Evolutionary conservation across 2,797 vertebrate genomes (phyloP).

Genomic region (Craterocephalus amniculus): DNA sequence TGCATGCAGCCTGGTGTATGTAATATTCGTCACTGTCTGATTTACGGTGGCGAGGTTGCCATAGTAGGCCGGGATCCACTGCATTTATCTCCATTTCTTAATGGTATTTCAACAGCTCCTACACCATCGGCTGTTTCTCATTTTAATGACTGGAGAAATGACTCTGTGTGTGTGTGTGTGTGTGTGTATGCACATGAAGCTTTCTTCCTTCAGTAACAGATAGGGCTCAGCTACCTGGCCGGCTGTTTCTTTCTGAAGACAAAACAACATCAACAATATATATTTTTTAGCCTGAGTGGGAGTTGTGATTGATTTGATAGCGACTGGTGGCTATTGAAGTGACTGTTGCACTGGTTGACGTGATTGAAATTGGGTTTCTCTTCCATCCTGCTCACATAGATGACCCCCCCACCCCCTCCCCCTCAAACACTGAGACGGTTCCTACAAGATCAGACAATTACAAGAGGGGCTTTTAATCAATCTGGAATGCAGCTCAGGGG

Average conservation of each 20-base stretch:
- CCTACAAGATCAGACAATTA: constrained; percentile 79
- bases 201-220: constrained; percentile 22
- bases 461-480: constrained; percentile 82
- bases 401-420: constrained; percentile 11
- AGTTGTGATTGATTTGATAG: constrained; percentile 70
- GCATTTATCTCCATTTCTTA: constrained; percentile 88
- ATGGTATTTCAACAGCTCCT: constrained; percentile 86
- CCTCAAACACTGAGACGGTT: constrained; percentile 53
- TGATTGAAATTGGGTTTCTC: constrained; percentile 72
- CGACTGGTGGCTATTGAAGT: constrained; percentile 65
- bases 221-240: constrained; percentile 34
- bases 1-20: constrained; percentile 47
- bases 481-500: constrained; percentile 68
- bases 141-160: constrained; percentile 84
- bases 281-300: constrained; percentile 51
- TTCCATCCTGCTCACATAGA: constrained; percentile 42
- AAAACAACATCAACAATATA: constrained; percentile 60
- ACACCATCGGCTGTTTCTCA: constrained; percentile 82
- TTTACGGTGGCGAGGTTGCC: constrained; percentile 77
- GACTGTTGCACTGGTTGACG: constrained; percentile 64
- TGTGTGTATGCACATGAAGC: constrained; percentile 20
- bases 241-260: constrained; percentile 47
- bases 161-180: constrained; percentile 33
- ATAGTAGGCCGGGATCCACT: constrained; percentile 74
- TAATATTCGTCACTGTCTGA: constrained; percentile 85